Base-by-base conservation (phyloP, 2,888 invertebrate genomes). In the Aproaerema taeniolella region DNA sequence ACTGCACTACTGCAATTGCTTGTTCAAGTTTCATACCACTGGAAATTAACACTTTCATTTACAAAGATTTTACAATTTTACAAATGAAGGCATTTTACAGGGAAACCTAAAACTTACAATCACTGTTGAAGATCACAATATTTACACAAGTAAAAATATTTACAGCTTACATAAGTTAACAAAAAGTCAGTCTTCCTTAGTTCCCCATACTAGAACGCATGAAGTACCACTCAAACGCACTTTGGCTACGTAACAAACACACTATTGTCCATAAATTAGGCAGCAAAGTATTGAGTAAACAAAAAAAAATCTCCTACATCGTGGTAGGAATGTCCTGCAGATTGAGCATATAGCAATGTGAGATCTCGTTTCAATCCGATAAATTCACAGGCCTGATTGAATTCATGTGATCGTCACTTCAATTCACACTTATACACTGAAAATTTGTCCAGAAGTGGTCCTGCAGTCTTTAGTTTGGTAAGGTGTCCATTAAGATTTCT, bases 401-500 rank as follows among this genome's bases (percentile, higher is more conserved):
- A 48, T 43, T 44, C 46, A 49, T 10, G 13, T 12, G 10, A 39
- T 33, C 15, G 14, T 41, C 37, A 69, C 70, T 58, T 52, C 55
- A 63, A 61, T 59, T 58, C 50, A 47, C 52, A 50, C 61, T 64
- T 63, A 68, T 62, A 30, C 30, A 36, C 36, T 28, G 29, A 12
- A 30, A 29, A 13, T 12, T 26, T 30, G 28, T 14, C 32, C 32
- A 17, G 63, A 72, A 26, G 63, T 66, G 50, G 52, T 61, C 51
- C 52, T 52, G 47, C 56, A 62, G 58, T 61, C 55, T 55, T 60
- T 30, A 92, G 72, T 92, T 92, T 41, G 95, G 95, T 78, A 96
- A 83, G 53, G 95, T 91, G 68, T 97, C 97, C 62, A 90, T 91
- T 29, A 98, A 83, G 70, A 97, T 94, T 74, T 97, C 95, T 85